Evolutionary conservation across 1,140 invertebrate genomes (phyloP), one percentile per base, ranked within the genome.

Genomic region (Bombus breviceps): DNA sequence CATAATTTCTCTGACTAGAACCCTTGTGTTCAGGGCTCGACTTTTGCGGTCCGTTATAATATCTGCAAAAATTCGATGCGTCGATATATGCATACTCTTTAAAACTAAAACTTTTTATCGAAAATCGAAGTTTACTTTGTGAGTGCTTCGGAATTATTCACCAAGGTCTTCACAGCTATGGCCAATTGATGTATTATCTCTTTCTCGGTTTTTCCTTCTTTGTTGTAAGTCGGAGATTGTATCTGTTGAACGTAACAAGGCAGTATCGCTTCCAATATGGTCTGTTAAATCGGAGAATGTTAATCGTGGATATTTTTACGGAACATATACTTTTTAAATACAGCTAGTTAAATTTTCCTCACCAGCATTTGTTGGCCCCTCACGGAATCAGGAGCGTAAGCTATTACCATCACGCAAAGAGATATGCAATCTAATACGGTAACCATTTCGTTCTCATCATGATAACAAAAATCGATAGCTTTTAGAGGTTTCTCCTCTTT

Each of bases 321-420:
- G 57, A n/a, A 15, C 4, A n/a, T 37, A 22, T n/a, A 5, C 10
- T 32, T 25, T 22, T 25, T 12, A 43, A 53, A 3, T 39, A 6
- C 22, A 8, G 4, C 53, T 74, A 25, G 6, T 34, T n/a, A 9
- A 47, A 28, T 22, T 28, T 74, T 10, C 3, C 79, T 96, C 94
- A 98, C 98, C 93, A 99, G 96, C 99, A 99, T 99, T 95, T 99
- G 99, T 94, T 99, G 98, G 62, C 98, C 98, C 88, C 99, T 96
- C 74, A 98, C 97, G 71, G 99, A 99, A 95, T 99, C 99, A 28
- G 99, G 98, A 1, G 99, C 98, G 95, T 99, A 99, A 2, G 99
- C 98, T 28, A 99, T 98, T 1, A 99, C 99, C 96, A 99, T 99
- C 0, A 99, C 99, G 93, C 98, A 99, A 37, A 99, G 96, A 10